Evolutionary conservation across 37 sponge, comb jelly and placozoan species (phyloP), one percentile per base, ranked within the genome.

Genomic region (Aphrocallistes beatrix): DNA sequence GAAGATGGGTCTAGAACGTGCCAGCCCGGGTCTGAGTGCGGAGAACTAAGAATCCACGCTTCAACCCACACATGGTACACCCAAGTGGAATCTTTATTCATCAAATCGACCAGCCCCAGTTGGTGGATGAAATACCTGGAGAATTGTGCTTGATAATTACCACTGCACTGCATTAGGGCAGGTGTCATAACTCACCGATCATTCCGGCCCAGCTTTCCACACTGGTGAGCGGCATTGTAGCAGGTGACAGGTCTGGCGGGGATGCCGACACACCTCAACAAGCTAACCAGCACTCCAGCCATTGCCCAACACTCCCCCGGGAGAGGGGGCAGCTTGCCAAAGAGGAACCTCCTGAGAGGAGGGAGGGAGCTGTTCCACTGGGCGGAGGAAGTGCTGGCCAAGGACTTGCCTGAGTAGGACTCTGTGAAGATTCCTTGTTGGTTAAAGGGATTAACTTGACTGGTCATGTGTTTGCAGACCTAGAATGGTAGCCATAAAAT

Each of bases 51-150:
- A 32, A 91, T 90, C 91, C 92, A 91, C 0, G 89, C 92, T 81
- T 94, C 94, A 1, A 81, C 51, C 91, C 92, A 94, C 37, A 94
- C 88, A 87, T 91, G 94, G 81, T 94, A 94, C 34, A 90, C 75
- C 94, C 94, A 51, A 9, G 37, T 39, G 49, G 0, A 36, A 1
- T 34, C 48, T 37, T 6, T 19, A 38, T 37, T 60, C n/a, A 38
- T 25, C 6, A 23, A 23, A 40, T 39, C 81, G 42, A 37, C 75
- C 38, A 40, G 38, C 39, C 45, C 86, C 13, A 36, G 39, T 39
- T 38, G 81, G 34, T 82, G 39, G 9, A 39, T 42, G 38, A 38
- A 28, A 81, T 81, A 37, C 85, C 49, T 28, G 39, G 1, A 38
- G 48, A 83, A 38, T 0, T 8, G 45, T 1, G 30, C 32, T 1